Percentiles rank a stretch among this genome's conserved stretches.
Conservation (phyloP, 2,888 invertebrate species). For the Caenorhabditis virilis region DNA sequence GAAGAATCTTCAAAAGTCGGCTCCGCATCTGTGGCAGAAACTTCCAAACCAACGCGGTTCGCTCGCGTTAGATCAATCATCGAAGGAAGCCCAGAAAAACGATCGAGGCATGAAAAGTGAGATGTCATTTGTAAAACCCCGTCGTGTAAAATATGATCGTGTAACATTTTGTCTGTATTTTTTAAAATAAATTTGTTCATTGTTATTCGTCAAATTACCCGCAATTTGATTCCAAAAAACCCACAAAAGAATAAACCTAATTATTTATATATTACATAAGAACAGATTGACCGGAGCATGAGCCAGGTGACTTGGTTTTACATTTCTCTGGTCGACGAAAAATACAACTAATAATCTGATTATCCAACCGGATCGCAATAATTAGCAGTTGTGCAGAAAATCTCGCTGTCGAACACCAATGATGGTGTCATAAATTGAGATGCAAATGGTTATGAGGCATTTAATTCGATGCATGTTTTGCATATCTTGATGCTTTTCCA, state of each 20-base stretch:
- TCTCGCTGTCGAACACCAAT: not conserved
- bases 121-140: no score
- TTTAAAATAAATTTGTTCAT: no score
- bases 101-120: not conserved
- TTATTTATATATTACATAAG: not conserved
- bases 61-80: constrained; percentile 1
- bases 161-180: no score
- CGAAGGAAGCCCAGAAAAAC: not conserved
- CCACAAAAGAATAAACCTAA: no score
- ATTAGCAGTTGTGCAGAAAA: not conserved
- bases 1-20: not conserved
- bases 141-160: not conserved
- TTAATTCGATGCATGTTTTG: not conserved
- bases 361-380: not conserved
- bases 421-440: not conserved
- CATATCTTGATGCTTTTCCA: no score
- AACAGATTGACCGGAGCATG: not conserved
- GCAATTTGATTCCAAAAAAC: no score
- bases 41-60: not conserved
- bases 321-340: not conserved
- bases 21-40: not conserved
- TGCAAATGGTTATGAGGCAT: constrained; percentile 5
- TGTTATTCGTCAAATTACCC: no score
- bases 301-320: not conserved
- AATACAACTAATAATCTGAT: not conserved